Conservation (phyloP, 2,888 invertebrate genomes). For the Ferdinandea cuprea region DNA sequence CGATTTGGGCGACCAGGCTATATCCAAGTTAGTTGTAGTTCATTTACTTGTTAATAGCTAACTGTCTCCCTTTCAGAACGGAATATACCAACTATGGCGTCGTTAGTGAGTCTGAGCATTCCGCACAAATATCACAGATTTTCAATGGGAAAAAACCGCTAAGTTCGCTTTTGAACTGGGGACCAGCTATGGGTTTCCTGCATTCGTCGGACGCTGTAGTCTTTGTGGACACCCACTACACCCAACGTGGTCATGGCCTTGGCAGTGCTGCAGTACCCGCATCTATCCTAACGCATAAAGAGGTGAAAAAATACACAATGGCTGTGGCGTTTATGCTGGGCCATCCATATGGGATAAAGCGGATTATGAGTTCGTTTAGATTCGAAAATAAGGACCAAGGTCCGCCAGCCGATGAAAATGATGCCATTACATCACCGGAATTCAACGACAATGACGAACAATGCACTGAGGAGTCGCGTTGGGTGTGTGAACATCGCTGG, state of each 20-base stretch:
- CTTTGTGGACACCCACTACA: slow-evolving; percentile 94
- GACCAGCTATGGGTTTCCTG: slow-evolving; percentile 87
- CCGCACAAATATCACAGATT: slow-evolving; percentile 76
- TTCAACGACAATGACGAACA: slow-evolving; percentile 85
- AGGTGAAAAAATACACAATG: slow-evolving; percentile 81
- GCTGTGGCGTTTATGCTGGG: slow-evolving; percentile 87
- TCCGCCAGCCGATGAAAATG: slow-evolving; percentile 84
- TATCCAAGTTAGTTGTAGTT: slow-evolving; percentile 76
- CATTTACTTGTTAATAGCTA: neutral
- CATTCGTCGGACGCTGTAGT: slow-evolving; percentile 85
- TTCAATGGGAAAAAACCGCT: slow-evolving; percentile 84
- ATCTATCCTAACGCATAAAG: slow-evolving; percentile 81
- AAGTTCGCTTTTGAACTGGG: slow-evolving; percentile 84
- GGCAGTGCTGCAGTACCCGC: slow-evolving; percentile 79
- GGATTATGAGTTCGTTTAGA: slow-evolving; percentile 91
- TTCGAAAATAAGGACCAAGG: slow-evolving; percentile 84
- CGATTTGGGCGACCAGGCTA: slow-evolving; percentile 81
- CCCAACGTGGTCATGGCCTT: slow-evolving; percentile 88
- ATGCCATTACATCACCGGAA: slow-evolving; percentile 84
- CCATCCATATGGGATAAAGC: slow-evolving; percentile 89
- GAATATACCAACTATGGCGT: slow-evolving; percentile 85
- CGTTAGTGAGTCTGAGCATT: slow-evolving; percentile 87
- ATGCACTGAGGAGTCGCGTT: slow-evolving; percentile 89
- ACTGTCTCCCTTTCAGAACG: slow-evolving; percentile 77
- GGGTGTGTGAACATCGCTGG: slow-evolving; percentile 93